Evolutionary conservation across 2,113 vertebrate genomes (phyloP).

Genomic region (Aphelocoma coerulescens): DNA sequence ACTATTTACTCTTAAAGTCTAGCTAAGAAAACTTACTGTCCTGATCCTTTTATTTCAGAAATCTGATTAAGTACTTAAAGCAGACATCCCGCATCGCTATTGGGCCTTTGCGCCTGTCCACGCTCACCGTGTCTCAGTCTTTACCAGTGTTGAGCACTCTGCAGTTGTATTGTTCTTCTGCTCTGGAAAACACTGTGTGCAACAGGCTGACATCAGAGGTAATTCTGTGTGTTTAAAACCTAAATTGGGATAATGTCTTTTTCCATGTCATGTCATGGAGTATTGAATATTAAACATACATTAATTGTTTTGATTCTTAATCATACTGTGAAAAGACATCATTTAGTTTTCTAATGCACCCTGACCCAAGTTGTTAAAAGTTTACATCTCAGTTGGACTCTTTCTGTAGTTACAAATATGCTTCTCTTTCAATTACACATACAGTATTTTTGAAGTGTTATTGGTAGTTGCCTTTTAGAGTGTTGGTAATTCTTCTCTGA

Average conservation of each 20-base stretch:
- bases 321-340: not conserved
- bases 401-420: not conserved
- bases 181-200: slow-evolving; percentile 87
- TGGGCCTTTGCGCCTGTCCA: slow-evolving; percentile 90
- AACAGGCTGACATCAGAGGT: slow-evolving; percentile 87
- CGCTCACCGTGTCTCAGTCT: slow-evolving; percentile 83
- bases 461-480: not conserved
- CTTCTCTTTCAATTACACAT: not conserved
- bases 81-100: slow-evolving; percentile 90
- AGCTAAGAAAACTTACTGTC: not conserved
- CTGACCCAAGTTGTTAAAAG: not conserved
- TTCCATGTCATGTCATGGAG: accelerated
- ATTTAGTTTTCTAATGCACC: not conserved
- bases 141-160: slow-evolving; percentile 88
- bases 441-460: not conserved
- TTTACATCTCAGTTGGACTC: not conserved
- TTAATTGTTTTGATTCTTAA: not conserved
- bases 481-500: not conserved
- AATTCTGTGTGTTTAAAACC: not conserved
- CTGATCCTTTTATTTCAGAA: slow-evolving; percentile 65
- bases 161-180: slow-evolving; percentile 88
- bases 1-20: not conserved
- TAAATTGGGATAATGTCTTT: not conserved
- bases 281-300: not conserved
- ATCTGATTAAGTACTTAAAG: slow-evolving; percentile 90